phyloP scores from a whole-genome alignment of 2,888 invertebrate species.

The Aelia acuminata region DNA sequence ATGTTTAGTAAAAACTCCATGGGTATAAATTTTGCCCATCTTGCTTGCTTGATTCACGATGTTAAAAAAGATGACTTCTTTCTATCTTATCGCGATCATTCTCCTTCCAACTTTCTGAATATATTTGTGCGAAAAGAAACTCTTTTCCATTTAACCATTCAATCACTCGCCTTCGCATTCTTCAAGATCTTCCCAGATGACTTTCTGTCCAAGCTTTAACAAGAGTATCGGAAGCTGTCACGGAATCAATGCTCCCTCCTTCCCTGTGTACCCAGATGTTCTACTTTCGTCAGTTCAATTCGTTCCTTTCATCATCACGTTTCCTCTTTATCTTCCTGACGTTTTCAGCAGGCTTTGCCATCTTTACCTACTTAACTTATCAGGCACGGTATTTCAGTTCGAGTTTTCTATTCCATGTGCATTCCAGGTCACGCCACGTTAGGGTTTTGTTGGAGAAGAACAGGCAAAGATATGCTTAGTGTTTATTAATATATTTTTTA shows the following conservation, averaged over 20 bases:
- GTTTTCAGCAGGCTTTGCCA: constrained; percentile 22
- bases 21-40: no score
- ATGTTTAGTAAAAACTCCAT: no score
- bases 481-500: no score
- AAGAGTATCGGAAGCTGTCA: constrained; percentile 23
- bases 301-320: constrained; percentile 32
- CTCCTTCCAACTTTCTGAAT: neutral
- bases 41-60: neutral
- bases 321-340: constrained; percentile 9
- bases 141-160: neutral
- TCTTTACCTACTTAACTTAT: constrained; percentile 18
- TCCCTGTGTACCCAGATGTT: neutral
- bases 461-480: neutral
- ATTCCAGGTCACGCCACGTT: constrained; percentile 6
- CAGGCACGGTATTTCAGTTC: neutral
- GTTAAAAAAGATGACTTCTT: neutral
- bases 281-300: constrained; percentile 48
- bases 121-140: neutral
- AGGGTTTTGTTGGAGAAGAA: neutral
- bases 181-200: neutral
- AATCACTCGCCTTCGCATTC: neutral
- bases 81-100: no score
- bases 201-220: neutral
- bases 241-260: neutral
- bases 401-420: neutral